Evolutionary conservation across 2,797 vertebrate genomes (phyloP).

Genomic region (Rachycentron canadum): DNA sequence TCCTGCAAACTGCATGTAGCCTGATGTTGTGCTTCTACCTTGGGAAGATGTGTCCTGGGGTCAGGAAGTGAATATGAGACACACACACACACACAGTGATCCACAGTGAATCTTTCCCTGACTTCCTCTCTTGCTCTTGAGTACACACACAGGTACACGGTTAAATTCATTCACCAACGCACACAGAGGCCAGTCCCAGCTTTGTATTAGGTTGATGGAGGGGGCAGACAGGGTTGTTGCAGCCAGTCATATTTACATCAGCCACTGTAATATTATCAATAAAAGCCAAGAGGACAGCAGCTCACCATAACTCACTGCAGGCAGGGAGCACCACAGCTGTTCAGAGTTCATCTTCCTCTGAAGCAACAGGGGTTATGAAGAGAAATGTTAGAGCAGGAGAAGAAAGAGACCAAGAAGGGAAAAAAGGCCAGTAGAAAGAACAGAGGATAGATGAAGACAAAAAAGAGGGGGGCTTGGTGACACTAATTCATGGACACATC

Average conservation of each 20-base stretch:
- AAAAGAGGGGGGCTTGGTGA: constrained; percentile 13
- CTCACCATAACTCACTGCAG: constrained; percentile 75
- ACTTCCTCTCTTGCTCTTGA: too few species aligned
- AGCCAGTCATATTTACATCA: constrained; percentile 81
- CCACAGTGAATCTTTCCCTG: constrained; percentile 40
- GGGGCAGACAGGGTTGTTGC: constrained; percentile 54
- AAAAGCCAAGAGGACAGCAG: constrained; percentile 80
- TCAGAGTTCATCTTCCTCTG: constrained; percentile 71
- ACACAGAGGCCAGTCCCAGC: constrained; percentile 15
- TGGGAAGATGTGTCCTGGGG: constrained; percentile 66
- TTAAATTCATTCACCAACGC: constrained; percentile 35
- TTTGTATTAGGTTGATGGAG: constrained; percentile 50
- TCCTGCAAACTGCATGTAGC: constrained; percentile 72
- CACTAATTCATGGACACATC: constrained; percentile 4
- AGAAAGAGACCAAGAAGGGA: constrained; percentile 7
- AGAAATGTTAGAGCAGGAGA: constrained; percentile 49
- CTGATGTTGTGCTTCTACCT: constrained; percentile 64
- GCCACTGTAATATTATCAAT: constrained; percentile 83
- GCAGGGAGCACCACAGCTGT: constrained; percentile 79
- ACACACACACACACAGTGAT: constrained; percentile 20
- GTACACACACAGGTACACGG: constrained; percentile 18
- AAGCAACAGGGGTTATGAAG: constrained; percentile 42
- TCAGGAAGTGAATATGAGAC: constrained; percentile 64
- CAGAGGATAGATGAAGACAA: constrained; percentile 8
- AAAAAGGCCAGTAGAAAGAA: neutral